Conservation (phyloP, 2,797 vertebrate genomes). For the Micropoecilia bifurca region DNA sequence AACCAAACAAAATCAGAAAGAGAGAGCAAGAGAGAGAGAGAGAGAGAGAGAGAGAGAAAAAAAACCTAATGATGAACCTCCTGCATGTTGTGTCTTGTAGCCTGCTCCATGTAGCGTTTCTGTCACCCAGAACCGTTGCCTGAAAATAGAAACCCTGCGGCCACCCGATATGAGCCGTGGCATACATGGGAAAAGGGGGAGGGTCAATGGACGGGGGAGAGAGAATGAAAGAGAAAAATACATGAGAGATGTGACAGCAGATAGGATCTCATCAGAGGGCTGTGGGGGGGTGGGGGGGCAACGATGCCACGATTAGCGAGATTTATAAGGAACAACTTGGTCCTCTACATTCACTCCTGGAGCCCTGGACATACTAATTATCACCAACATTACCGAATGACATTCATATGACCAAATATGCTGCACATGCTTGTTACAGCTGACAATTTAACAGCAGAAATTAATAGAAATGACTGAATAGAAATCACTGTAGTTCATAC, state of each 20-base stretch:
- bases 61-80: slow-evolving; percentile 77
- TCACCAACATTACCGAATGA: background rate
- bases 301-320: slow-evolving; percentile 77
- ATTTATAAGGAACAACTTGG: slow-evolving; percentile 60
- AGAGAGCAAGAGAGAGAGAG: background rate
- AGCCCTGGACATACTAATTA: slow-evolving; percentile 14
- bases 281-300: slow-evolving; percentile 64
- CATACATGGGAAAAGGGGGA: slow-evolving; percentile 88
- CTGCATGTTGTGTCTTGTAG: slow-evolving; percentile 82
- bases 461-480: no score
- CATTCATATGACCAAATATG: background rate
- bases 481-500: background rate
- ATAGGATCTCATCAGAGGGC: slow-evolving; percentile 54
- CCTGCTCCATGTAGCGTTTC: slow-evolving; percentile 87
- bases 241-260: slow-evolving; percentile 34
- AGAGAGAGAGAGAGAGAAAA: background rate
- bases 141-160: slow-evolving; percentile 90
- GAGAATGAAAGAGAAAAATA: slow-evolving; percentile 34
- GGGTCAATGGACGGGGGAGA: slow-evolving; percentile 61
- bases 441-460: background rate
- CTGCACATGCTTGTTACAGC: background rate
- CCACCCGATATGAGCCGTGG: slow-evolving; percentile 87
- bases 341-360: slow-evolving; percentile 10
- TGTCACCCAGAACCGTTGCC: slow-evolving; percentile 87
- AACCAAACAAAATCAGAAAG: slow-evolving; percentile 2